Base-by-base conservation (phyloP, 1,140 invertebrate genomes). In the Tetraneura akinire region DNA sequence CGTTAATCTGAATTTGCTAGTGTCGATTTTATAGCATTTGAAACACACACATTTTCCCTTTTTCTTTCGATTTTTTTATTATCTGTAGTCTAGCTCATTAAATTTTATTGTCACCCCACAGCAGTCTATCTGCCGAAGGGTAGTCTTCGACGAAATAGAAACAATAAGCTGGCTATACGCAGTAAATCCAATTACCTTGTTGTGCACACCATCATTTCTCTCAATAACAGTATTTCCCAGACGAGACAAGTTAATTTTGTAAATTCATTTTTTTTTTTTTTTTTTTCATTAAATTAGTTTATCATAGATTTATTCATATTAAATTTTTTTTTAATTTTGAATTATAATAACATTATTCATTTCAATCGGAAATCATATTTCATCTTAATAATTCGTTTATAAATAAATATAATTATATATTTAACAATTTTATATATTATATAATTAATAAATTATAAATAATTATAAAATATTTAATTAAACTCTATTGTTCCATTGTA, bases 81-180 rank as follows among this genome's bases (percentile, higher is more conserved):
- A 47, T 45, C 66, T 47, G 66, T 68, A 47, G 37, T 68, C 66
- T 68, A 23, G 66, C 21, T 68, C 66, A 68, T 68, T 68, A 68
- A 45, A 68, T 68, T 47, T 68, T 68, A 68, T 68, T 45, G 42
- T 68, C 64, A 47, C 11, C 21, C 66, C 16, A 68, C 21, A 47
- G 37, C 21, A 37, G 37, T 68, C 21, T 45, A 13, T 8, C 13
- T 13, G 13, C 14, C 42, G 13, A 68, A 68, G 42, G 42, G 66
- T n/a, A n/a, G n/a, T 47, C n/a, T 68, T 47, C 6, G 42, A n/a
- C 11, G 14, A 26, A 66, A 66, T 29, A 66, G 16, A 68, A 47
- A 68, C 66, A 68, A 47, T 47, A 68, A 68, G 66, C 66, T 47
- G 16, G 21, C 66, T 68, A 23, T 6, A 47, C 14, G 21, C 42